phyloP scores from a whole-genome alignment of 1,140 invertebrate species.

The Drosophila athabasca region DNA sequence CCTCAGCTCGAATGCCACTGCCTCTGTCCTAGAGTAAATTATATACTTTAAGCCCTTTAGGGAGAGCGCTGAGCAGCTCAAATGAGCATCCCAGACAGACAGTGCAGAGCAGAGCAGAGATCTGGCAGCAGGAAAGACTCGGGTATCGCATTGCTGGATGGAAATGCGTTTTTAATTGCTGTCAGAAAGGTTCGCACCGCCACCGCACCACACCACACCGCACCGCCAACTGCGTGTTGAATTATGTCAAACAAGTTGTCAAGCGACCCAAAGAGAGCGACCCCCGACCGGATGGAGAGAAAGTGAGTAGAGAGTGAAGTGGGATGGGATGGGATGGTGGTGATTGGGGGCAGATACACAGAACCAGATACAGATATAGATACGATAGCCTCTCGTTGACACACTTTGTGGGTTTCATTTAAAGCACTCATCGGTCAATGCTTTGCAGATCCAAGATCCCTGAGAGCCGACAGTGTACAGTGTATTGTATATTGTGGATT shows the following conservation, averaged over 20 bases:
- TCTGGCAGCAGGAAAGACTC: neutral
- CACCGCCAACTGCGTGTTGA: constrained; percentile 52
- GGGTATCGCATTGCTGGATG: constrained; percentile 41
- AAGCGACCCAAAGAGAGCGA: constrained; percentile 33
- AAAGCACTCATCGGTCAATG: constrained; percentile 29
- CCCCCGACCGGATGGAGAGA: neutral
- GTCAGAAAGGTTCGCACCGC: constrained; percentile 61
- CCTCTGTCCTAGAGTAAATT: constrained; percentile 32
- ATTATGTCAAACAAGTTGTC: constrained; percentile 79
- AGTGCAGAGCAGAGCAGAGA: no score
- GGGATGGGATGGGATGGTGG: neutral
- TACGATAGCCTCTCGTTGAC: constrained; percentile 35
- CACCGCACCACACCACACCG: no score
- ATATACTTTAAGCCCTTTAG: constrained; percentile 45
- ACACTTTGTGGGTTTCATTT: constrained; percentile 66
- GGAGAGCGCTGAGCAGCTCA: constrained; percentile 15
- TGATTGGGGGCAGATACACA: neutral
- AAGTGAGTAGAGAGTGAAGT: neutral
- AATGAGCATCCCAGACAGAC: constrained; percentile 9
- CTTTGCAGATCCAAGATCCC: constrained; percentile 16
- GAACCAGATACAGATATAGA: no score
- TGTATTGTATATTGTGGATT: constrained; percentile 1
- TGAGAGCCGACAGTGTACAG: neutral
- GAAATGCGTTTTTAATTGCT: constrained; percentile 80
- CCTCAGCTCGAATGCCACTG: constrained; percentile 15